These are phyloP conservation scores for Conistra vaccinii DNA, from an alignment of 2,888 invertebrate species.

Conservation along the genomic window DNA sequence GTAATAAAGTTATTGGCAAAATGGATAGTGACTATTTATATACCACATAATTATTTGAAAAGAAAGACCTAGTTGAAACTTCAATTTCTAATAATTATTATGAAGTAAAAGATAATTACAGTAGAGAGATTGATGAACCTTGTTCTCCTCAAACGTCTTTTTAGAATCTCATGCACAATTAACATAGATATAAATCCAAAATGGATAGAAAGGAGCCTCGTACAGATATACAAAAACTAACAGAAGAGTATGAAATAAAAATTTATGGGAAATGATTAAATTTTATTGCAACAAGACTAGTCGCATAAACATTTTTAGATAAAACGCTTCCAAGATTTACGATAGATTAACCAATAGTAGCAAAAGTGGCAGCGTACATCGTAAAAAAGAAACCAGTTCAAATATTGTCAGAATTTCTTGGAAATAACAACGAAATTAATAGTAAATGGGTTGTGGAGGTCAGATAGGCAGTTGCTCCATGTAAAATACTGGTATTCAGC, in stretches of 20 bases:
- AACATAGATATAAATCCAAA: slow-evolving; percentile 16
- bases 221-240: slow-evolving; percentile 38
- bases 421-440: slow-evolving; percentile 49
- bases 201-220: slow-evolving; percentile 16
- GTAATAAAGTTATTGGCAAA: background rate
- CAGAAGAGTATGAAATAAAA: slow-evolving; percentile 59
- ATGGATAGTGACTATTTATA: background rate
- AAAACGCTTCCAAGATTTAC: slow-evolving; percentile 60
- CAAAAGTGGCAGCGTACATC: slow-evolving; percentile 32
- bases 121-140: background rate
- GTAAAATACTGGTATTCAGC: background rate
- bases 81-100: background rate
- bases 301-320: slow-evolving; percentile 55
- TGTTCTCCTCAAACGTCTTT: background rate
- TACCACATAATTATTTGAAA: slow-evolving; percentile 13
- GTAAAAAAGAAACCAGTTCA: slow-evolving; percentile 61
- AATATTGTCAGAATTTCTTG: slow-evolving; percentile 46
- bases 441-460: background rate
- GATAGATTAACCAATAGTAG: slow-evolving; percentile 41
- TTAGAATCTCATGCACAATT: slow-evolving; percentile 19
- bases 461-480: background rate
- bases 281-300: slow-evolving; percentile 58
- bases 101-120: slow-evolving; percentile 19
- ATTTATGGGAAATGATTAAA: slow-evolving; percentile 63
- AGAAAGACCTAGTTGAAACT: background rate